Base-by-base conservation (phyloP, 1,140 invertebrate species). In the Eriosoma lanigerum region DNA sequence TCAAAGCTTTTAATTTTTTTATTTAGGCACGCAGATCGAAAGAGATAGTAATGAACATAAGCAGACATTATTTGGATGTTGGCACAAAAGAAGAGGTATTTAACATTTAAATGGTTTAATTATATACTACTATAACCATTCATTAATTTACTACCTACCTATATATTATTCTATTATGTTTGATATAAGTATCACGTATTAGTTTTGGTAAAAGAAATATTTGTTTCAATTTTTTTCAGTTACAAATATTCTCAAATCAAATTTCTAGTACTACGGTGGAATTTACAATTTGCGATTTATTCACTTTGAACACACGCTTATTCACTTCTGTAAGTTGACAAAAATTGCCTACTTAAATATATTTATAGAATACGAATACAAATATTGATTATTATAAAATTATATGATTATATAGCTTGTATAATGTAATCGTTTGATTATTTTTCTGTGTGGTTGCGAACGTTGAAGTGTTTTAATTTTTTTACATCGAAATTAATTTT, bases 191-290 rank as follows among this genome's bases (percentile, higher is more conserved):
- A n/a, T n/a, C n/a, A n/a, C n/a, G n/a, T n/a, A n/a, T n/a, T n/a
- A n/a, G n/a, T n/a, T n/a, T n/a, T n/a, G n/a, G n/a, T n/a, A n/a
- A n/a, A n/a, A n/a, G 12, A 17, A 60, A 60, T 9, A 60, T 64
- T 10, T n/a, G 3, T n/a, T 12, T 38, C 5, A 17, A 15, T 46
- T 19, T 68, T 68, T 48, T 48, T 0, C 15, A 68, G 64, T 48
- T 68, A 13, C 64, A 68, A 48, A 24, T 68, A 68, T 68, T 68
- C 46, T 68, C 64, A 48, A 46, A 48, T 24, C 64, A 68, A 48
- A 48, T 68, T 46, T 24, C 38, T 24, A 68, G 21, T 17, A 10
- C 44, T 68, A 1, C 21, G 8, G 15, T 68, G 15, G 38, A 68
- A 68, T 68, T 68, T 68, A 9, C 64, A 29, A 68, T 68, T 12